These are phyloP conservation scores for Rhea pennata DNA, from an alignment of 2,113 vertebrate genomes.

Conservation along the genomic window DNA sequence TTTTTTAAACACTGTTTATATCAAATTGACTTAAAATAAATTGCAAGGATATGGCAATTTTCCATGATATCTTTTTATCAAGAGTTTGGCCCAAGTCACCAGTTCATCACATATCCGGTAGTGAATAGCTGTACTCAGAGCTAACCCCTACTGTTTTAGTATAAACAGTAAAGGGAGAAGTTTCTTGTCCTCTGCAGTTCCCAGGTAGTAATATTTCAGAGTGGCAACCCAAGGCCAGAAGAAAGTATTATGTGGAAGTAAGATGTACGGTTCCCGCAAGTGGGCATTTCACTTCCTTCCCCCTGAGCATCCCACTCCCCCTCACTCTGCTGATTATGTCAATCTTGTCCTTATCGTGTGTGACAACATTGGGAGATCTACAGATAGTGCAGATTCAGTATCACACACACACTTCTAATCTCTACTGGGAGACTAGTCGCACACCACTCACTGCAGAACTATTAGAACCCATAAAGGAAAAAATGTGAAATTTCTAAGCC, in stretches of 20 bases:
- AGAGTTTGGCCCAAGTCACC: neutral
- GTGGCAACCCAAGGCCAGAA: neutral
- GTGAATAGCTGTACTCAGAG: neutral
- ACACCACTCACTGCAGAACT: neutral
- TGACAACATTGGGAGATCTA: neutral
- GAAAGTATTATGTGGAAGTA: neutral
- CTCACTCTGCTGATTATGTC: fast-evolving
- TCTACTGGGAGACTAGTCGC: neutral
- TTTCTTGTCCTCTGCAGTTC: neutral
- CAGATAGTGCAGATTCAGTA: fast-evolving
- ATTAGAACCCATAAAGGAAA: neutral
- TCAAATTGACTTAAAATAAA: neutral
- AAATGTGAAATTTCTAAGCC: neutral
- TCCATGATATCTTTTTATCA: neutral
- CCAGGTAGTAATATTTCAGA: neutral
- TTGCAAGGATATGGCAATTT: neutral
- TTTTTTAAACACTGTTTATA: neutral
- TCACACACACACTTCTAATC: fast-evolving
- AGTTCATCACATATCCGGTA: neutral
- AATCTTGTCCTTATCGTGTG: fast-evolving
- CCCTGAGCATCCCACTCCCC: neutral
- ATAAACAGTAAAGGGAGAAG: neutral
- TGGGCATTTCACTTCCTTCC: neutral
- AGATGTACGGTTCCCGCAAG: neutral
- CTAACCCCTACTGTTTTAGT: neutral